Base-by-base conservation (phyloP, 1,140 invertebrate species). In the Saccostrea glomerata region DNA sequence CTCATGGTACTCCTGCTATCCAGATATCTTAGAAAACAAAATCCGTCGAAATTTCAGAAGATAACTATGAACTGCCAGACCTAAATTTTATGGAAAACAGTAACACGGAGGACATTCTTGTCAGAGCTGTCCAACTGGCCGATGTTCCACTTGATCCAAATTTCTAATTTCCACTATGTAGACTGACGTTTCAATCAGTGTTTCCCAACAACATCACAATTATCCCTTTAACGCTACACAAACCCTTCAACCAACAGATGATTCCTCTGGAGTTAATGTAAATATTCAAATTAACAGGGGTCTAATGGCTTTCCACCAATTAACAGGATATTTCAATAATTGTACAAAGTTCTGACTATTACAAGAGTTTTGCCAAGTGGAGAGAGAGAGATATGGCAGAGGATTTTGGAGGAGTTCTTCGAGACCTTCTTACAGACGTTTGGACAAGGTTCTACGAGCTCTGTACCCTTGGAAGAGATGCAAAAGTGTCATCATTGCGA, bases 281-380 rank as follows among this genome's bases (percentile, higher is more conserved):
- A 60, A 17, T 60, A 60, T 84, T 17, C 20, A 58, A 63, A 87
- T 87, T 12, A 73, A 87, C 40, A 25, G 86, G 9, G 86, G 86
- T 9, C 9, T 23, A 30, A 25, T 83, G 12, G 25, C 86, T 15
- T 83, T 83, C 20, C 55, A 30, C 13, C 47, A 87, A 63, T 30
- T 87, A 30, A 87, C 82, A 30, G 55, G 77, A 13, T 87, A 87
- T 60, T 87, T 87, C 23, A 87, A 84, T 23, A 77, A 87, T n/a
- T 25, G 77, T n/a, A 15, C 73, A 6, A 60, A 55, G 25, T 13
- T 15, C n/a, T 86, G 13, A 58, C 63, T 36, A 70, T 86, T 66
- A 86, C 12, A 58, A 63, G 66, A 54, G 60, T 89, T 30, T 54
- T 86, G 11, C 84, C 84, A 54, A 89, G 86, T 36, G 87, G 87